Conservation (phyloP, 2,113 vertebrate genomes). For the Rostratula benghalensis region DNA sequence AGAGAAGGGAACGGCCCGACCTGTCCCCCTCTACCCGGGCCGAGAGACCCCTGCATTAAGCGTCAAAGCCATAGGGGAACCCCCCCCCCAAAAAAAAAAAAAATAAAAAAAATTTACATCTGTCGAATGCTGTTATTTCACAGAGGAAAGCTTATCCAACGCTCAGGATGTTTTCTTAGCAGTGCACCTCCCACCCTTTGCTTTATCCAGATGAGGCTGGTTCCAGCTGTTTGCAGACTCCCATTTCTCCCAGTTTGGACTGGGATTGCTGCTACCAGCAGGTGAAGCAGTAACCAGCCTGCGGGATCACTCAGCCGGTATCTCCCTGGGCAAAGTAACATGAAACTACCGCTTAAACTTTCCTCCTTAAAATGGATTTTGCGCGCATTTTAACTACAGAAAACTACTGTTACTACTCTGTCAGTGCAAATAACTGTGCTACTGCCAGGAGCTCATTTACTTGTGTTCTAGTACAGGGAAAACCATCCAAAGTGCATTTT, state of each 20-base stretch:
- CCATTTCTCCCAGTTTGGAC: accelerated
- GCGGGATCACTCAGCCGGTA: accelerated
- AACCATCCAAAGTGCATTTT: accelerated
- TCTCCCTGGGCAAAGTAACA: neutral
- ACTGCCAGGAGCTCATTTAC: accelerated
- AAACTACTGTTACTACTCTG: accelerated
- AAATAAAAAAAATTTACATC: neutral
- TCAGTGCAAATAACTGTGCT: accelerated
- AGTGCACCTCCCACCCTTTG: neutral
- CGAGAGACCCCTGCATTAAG: accelerated
- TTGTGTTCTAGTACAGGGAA: neutral
- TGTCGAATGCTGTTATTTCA: accelerated
- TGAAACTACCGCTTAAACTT: accelerated
- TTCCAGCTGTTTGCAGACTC: accelerated
- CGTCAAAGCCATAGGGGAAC: neutral
- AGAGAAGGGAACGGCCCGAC: accelerated
- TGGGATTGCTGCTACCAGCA: accelerated
- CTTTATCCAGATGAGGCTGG: neutral
- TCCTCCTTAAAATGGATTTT: no score
- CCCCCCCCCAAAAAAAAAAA: no score
- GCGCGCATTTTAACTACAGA: neutral
- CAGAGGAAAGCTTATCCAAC: accelerated
- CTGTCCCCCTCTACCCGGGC: no score
- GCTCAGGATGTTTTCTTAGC: accelerated
- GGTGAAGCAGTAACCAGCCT: accelerated